Conservation (phyloP, 2,113 vertebrate genomes). For the Eublepharis macularius region DNA sequence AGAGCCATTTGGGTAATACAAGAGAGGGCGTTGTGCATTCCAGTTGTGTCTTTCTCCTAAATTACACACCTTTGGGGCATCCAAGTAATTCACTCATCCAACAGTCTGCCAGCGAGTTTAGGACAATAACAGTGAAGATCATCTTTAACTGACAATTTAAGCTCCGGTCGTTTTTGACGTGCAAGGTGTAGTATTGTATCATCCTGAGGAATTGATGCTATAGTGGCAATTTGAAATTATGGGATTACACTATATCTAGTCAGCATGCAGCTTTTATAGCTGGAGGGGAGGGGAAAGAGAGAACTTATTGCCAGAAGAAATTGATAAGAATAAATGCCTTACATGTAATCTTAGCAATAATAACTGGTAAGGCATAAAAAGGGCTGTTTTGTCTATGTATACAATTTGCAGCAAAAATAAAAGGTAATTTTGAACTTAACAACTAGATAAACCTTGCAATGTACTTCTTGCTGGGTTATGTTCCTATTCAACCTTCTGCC, state of each 20-base stretch:
- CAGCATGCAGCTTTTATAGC: conserved; percentile 48
- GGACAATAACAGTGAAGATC: conserved; percentile 51
- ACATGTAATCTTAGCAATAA: conserved; percentile 35
- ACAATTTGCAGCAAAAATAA: conserved; percentile 46
- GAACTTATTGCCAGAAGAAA: conserved; percentile 39
- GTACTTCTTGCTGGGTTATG: conserved; percentile 21
- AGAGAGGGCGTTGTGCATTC: conserved; percentile 43
- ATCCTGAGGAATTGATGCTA: conserved; percentile 45
- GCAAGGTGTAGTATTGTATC: conserved; percentile 61
- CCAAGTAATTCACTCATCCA: conserved; percentile 55
- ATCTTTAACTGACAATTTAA: conserved; percentile 57
- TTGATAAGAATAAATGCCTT: conserved; percentile 31
- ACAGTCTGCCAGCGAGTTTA: conserved; percentile 48
- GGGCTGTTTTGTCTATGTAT: conserved; percentile 31
- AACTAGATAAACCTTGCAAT: not conserved
- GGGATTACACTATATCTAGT: conserved; percentile 44
- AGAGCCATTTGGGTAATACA: conserved; percentile 26
- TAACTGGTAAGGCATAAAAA: conserved; percentile 43
- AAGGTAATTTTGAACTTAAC: conserved; percentile 37
- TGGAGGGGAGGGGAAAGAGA: conserved; percentile 23
- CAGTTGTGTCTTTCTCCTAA: conserved; percentile 45
- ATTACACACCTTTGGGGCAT: conserved; percentile 52
- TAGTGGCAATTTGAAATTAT: conserved; percentile 43
- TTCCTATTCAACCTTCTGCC: conserved; percentile 22
- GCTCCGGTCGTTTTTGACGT: conserved; percentile 49